phyloP scores from a whole-genome alignment of 2,888 invertebrate species.

The Agelastica alni region DNA sequence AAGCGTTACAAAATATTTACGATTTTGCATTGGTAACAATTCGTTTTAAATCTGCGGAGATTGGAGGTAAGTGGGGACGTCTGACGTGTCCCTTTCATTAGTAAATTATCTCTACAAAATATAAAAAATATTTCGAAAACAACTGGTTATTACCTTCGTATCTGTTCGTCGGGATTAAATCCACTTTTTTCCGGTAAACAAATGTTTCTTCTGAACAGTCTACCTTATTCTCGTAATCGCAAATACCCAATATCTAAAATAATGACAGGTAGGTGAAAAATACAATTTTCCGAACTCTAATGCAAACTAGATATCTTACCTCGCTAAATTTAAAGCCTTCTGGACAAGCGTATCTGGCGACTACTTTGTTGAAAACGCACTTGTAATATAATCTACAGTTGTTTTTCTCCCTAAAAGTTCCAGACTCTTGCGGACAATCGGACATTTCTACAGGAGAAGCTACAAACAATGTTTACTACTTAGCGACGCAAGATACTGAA shows the following conservation, averaged over 20 bases:
- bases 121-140: no score
- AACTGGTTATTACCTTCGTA: no score
- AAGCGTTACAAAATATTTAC: no score
- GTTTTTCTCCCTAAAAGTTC: conserved; percentile 64
- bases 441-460: conserved; percentile 2
- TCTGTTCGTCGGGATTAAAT: no score
- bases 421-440: conserved; percentile 63
- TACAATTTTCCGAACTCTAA: no score
- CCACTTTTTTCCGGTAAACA: no score
- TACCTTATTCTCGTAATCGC: conserved; percentile 33
- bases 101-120: no score
- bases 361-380: conserved; percentile 58
- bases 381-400: conserved; percentile 71
- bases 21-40: no score
- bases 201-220: conserved; percentile 30
- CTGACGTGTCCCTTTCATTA: no score
- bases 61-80: no score
- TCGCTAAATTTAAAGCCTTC: conserved; percentile 57
- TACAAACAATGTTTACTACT: conserved; percentile 10
- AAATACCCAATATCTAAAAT: conserved; percentile 34
- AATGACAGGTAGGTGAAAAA: background rate
- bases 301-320: conserved; percentile 34
- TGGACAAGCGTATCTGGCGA: conserved; percentile 66
- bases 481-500: no score
- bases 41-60: no score